A percentile compares a stretch with the other conserved stretches of the same genome.
Conservation (phyloP, 1,140 invertebrate species). For the Pseudachorutes palmiensis region DNA sequence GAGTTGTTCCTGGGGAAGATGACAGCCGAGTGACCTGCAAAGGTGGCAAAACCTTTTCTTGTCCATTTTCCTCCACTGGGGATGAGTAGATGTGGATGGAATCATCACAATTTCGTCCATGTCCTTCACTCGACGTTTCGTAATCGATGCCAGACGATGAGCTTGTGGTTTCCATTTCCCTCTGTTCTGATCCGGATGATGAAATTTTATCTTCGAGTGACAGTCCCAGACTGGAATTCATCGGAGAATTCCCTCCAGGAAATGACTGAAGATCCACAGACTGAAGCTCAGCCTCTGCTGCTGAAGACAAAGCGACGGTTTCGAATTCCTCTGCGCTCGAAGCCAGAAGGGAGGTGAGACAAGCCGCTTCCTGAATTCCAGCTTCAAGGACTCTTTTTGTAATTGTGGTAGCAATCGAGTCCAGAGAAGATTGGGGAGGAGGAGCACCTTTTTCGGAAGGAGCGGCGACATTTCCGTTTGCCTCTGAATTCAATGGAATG, state of each 20-base stretch:
- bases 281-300: too few relatives aligned
- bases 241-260: not conserved
- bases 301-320: too few relatives aligned
- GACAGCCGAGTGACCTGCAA: not conserved
- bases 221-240: not conserved
- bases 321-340: not conserved
- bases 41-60: not conserved
- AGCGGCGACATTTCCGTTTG: not conserved
- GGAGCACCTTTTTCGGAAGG: not conserved
- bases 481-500: constrained; percentile 21
- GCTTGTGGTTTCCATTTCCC: not conserved
- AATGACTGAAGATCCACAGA: too few relatives aligned
- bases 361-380: constrained; percentile 14
- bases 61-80: too few relatives aligned
- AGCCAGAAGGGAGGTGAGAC: not conserved
- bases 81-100: not conserved
- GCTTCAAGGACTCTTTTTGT: not conserved
- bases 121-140: constrained; percentile 5
- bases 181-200: not conserved
- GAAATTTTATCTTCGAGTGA: not conserved
- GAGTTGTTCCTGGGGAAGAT: not conserved
- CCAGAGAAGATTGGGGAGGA: not conserved
- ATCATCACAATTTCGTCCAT: not conserved
- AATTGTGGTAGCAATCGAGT: not conserved
- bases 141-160: constrained; percentile 5